These are phyloP conservation scores for Okamejei kenojei DNA, from an alignment of 2,797 vertebrate genomes.

Conservation along the genomic window DNA sequence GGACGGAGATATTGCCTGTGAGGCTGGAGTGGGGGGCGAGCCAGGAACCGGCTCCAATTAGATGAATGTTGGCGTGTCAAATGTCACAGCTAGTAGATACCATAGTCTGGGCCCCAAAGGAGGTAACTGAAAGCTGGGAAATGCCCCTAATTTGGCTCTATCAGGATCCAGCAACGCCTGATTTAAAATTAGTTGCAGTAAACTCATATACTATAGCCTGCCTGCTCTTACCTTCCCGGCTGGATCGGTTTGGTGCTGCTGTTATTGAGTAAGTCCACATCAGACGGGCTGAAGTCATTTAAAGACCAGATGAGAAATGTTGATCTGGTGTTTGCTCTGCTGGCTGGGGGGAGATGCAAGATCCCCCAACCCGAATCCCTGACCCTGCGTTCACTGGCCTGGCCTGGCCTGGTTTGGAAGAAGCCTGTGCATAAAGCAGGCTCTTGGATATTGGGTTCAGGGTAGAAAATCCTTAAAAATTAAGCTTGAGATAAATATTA, in stretches of 20 bases:
- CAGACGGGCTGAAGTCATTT: too few species aligned
- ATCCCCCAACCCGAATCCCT: too few species aligned
- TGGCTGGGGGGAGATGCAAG: too few species aligned
- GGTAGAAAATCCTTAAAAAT: not conserved
- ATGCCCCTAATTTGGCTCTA: constrained; percentile 9
- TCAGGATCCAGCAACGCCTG: too few species aligned
- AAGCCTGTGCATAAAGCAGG: not conserved
- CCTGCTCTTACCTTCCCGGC: too few species aligned
- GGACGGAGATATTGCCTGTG: not conserved
- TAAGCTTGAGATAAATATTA: not conserved
- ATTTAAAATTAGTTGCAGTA: constrained; percentile 3
- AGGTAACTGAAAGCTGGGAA: not conserved
- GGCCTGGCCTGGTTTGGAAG: too few species aligned
- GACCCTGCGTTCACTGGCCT: too few species aligned
- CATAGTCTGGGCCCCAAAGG: not conserved
- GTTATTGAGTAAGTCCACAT: too few species aligned
- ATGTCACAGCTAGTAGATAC: not conserved
- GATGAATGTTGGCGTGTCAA: not conserved
- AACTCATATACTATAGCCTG: too few species aligned
- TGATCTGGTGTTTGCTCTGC: too few species aligned
- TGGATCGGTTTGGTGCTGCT: too few species aligned
- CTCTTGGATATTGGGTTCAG: not conserved
- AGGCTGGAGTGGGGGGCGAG: not conserved
- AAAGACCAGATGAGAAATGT: too few species aligned
- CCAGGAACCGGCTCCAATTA: not conserved